phyloP scores from a whole-genome alignment of 2,113 vertebrate species.

The Dipodomys ordii region DNA sequence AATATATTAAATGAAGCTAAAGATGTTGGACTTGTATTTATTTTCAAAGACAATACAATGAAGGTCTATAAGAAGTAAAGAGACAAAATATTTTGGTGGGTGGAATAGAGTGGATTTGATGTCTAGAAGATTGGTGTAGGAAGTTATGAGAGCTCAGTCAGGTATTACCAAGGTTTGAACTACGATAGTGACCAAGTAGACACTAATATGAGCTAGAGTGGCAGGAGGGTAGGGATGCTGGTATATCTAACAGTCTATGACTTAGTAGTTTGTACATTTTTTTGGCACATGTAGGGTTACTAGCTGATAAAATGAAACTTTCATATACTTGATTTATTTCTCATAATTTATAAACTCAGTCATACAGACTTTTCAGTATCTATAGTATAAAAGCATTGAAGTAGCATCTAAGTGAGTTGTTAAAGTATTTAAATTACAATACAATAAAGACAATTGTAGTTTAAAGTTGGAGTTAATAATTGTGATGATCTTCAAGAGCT shows the following conservation, averaged over 20 bases:
- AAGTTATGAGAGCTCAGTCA: neutral
- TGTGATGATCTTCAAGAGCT: slow-evolving; percentile 42
- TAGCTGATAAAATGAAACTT: slow-evolving; percentile 8
- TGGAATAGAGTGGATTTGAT: slow-evolving; percentile 25
- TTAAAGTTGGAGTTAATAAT: slow-evolving; percentile 45
- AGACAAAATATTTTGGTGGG: neutral
- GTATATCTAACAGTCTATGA: neutral
- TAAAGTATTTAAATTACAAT: slow-evolving; percentile 48
- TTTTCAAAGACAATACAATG: neutral
- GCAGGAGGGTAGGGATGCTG: neutral
- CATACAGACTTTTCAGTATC: neutral
- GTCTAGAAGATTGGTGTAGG: neutral
- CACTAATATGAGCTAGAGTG: neutral
- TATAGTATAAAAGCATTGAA: slow-evolving; percentile 14
- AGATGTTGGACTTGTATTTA: slow-evolving; percentile 1
- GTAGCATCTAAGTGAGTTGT: neutral
- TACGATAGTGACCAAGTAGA: neutral
- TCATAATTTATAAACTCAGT: slow-evolving; percentile 20
- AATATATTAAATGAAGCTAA: neutral
- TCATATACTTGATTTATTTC: slow-evolving; percentile 34
- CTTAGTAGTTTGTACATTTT: neutral
- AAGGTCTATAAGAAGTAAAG: neutral
- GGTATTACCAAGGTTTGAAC: neutral
- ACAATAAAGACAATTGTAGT: slow-evolving; percentile 47
- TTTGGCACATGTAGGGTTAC: neutral